These are phyloP conservation scores for Campoletis sonorensis DNA, from an alignment of 1,140 invertebrate species.

Conservation along the genomic window DNA sequence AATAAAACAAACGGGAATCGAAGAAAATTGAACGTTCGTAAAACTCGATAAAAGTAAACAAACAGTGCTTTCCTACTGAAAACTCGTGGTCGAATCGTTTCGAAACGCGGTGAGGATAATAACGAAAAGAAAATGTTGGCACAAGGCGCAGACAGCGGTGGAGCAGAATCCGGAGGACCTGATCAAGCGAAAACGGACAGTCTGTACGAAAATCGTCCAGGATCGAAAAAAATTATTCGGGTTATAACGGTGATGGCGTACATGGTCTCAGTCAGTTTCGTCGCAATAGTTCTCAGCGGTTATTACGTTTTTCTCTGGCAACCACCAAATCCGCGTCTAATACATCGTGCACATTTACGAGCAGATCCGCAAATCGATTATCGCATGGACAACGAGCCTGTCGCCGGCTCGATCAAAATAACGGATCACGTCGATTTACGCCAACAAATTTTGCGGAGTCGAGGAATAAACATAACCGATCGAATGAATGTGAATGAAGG, in stretches of 20 bases:
- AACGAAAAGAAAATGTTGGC: background rate
- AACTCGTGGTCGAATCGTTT: background rate
- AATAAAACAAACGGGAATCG: background rate
- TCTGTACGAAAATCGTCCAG: constrained; percentile 68
- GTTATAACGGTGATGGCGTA: constrained; percentile 89
- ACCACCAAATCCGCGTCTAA: constrained; percentile 76
- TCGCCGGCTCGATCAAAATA: background rate
- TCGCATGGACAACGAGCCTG: constrained; percentile 25
- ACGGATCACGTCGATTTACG: constrained; percentile 28
- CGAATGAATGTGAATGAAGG: background rate
- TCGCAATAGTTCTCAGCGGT: constrained; percentile 86
- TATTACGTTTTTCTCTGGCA: constrained; percentile 93
- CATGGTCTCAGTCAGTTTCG: constrained; percentile 87
- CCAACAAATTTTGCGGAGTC: constrained; percentile 17
- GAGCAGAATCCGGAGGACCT: background rate
- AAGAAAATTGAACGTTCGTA: background rate
- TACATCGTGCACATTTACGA: constrained; percentile 47
- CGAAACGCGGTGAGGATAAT: background rate
- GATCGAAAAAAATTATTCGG: constrained; percentile 80
- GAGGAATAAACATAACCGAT: constrained; percentile 1
- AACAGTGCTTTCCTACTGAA: background rate
- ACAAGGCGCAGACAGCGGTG: constrained; percentile 24
- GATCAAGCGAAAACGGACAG: constrained; percentile 59
- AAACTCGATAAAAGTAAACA: background rate
- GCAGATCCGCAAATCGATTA: constrained; percentile 55